These are phyloP conservation scores for Heliopora coerulea DNA, from an alignment of 92 coral and sea anemone species.

Conservation along the genomic window DNA sequence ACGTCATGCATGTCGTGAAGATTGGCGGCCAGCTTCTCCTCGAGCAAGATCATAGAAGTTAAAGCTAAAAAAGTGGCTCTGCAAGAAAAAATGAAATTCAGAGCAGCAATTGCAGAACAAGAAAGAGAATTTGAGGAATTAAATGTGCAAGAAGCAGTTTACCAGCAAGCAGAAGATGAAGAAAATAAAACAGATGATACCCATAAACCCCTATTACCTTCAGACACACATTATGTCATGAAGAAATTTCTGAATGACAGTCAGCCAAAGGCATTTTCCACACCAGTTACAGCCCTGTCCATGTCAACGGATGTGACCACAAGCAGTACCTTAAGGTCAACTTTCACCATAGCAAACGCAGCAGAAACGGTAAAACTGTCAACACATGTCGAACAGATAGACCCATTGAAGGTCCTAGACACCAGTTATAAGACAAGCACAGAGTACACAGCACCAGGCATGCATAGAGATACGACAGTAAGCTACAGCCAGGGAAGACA, in stretches of 20 bases:
- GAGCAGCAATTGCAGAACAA: constrained; percentile 53
- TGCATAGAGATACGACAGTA: no score
- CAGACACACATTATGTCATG: constrained; percentile 29
- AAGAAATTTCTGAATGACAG: constrained; percentile 32
- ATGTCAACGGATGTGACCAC: no score
- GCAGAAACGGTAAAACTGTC: no score
- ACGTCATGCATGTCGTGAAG: constrained; percentile 21
- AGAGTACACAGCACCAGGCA: no score
- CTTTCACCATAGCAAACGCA: no score
- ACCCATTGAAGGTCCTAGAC: no score
- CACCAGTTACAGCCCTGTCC: no score
- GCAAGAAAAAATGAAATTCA: constrained; percentile 49
- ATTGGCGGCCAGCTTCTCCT: constrained; percentile 16
- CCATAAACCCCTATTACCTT: constrained; percentile 17
- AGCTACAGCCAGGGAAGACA: no score
- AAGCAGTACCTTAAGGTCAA: no score
- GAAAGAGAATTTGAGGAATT: constrained; percentile 48
- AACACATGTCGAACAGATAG: no score
- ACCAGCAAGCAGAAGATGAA: constrained; percentile 32
- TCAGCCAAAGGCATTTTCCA: no score
- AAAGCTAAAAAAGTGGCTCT: constrained; percentile 55
- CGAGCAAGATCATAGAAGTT: constrained; percentile 34
- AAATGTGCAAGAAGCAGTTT: constrained; percentile 45
- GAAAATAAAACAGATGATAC: constrained; percentile 26
- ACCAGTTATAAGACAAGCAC: no score